Conservation (phyloP, 1,140 invertebrate genomes). For the Drosophila repletoides region DNA sequence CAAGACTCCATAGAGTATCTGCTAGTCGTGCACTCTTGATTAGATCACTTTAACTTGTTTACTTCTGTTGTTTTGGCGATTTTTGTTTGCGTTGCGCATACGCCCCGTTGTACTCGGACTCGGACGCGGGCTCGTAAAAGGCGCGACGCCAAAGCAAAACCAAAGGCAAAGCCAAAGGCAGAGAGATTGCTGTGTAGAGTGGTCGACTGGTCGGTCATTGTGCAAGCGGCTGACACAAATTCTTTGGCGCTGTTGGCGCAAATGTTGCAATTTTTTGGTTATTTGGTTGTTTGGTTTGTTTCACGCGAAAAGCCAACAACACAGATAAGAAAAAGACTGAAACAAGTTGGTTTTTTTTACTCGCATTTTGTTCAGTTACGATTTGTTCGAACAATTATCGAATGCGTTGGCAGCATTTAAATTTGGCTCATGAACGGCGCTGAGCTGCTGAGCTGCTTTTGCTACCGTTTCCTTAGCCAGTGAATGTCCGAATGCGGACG, state of each 20-base stretch:
- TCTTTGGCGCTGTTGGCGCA: conserved; percentile 54
- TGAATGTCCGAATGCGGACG: conserved; percentile 26
- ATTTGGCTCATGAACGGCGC: conserved; percentile 16
- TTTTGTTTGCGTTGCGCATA: conserved; percentile 55
- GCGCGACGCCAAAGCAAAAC: not conserved
- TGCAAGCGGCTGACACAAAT: conserved; percentile 71
- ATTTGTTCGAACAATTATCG: conserved; percentile 25
- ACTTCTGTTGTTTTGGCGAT: conserved; percentile 51
- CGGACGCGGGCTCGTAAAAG: no score
- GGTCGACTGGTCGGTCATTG: conserved; percentile 38
- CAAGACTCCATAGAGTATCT: no score
- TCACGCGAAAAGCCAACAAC: conserved; percentile 32
- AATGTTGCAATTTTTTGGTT: conserved; percentile 33
- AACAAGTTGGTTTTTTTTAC: conserved; percentile 29
- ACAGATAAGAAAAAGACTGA: not conserved
- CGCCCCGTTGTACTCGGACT: no score
- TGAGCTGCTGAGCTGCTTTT: not conserved
- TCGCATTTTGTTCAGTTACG: not conserved
- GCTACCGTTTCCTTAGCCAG: conserved; percentile 41
- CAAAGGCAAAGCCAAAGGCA: no score
- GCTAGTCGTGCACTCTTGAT: no score
- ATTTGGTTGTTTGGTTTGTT: conserved; percentile 44
- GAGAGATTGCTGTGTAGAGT: not conserved
- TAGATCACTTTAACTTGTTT: no score
- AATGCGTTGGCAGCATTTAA: conserved; percentile 24